phyloP scores from a whole-genome alignment of 2,888 invertebrate genomes.

The Neoaliturus tenellus region DNA sequence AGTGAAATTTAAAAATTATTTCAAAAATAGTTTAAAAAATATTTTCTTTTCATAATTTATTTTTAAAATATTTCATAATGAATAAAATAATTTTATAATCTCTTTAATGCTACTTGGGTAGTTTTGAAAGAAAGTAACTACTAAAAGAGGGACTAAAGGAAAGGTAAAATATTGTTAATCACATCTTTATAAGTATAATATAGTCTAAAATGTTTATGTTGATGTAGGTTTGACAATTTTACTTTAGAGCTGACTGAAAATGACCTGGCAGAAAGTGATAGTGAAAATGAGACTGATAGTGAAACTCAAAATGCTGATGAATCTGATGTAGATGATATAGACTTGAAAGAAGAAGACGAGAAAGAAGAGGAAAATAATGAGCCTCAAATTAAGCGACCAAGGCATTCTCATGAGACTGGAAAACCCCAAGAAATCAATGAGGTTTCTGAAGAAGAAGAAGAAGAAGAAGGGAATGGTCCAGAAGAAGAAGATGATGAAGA shows the following conservation, averaged over 20 bases:
- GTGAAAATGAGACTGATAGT: constrained; percentile 71
- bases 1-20: too few relatives aligned
- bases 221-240: constrained; percentile 4
- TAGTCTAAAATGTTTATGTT: too few relatives aligned
- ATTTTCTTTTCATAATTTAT: too few relatives aligned
- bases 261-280: constrained; percentile 76
- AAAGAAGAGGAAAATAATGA: constrained; percentile 64
- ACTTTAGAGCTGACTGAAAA: constrained; percentile 24
- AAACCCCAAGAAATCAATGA: constrained; percentile 29
- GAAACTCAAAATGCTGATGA: constrained; percentile 67
- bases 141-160: too few relatives aligned
- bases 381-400: constrained; percentile 52
- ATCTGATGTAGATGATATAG: constrained; percentile 54
- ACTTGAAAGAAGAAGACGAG: constrained; percentile 56
- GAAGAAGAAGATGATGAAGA: constrained; percentile 32
- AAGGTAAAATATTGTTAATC: too few relatives aligned
- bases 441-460: background rate
- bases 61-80: too few relatives aligned
- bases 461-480: background rate
- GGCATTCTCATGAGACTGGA: too few relatives aligned
- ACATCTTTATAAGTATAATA: too few relatives aligned
- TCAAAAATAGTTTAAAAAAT: too few relatives aligned
- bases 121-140: too few relatives aligned
- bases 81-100: too few relatives aligned
- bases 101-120: too few relatives aligned